Evolutionary conservation across 2,888 invertebrate species (phyloP).

Genomic region (Flexamia atlantica): DNA sequence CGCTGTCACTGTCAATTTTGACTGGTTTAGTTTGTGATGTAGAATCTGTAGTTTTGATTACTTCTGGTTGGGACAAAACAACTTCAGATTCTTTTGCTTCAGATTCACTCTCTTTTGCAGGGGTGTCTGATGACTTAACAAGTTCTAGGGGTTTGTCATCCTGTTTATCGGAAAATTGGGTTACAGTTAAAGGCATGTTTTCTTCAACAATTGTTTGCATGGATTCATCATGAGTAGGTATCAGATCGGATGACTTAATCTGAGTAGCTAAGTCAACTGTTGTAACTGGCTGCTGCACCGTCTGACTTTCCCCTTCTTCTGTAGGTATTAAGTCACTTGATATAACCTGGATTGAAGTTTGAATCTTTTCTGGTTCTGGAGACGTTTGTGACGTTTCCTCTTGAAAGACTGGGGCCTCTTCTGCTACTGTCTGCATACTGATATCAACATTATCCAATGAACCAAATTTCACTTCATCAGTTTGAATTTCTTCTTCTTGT

Average conservation of each 20-base stretch:
- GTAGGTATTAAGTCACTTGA: slow-evolving; percentile 44
- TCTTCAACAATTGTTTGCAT: slow-evolving; percentile 71
- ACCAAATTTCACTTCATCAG: slow-evolving; percentile 54
- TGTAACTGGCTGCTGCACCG: not conserved
- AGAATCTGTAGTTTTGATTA: slow-evolving; percentile 38
- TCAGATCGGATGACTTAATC: slow-evolving; percentile 71
- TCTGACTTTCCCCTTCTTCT: slow-evolving; percentile 58
- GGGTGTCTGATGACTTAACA: not conserved
- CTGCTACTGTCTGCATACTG: slow-evolving; percentile 58
- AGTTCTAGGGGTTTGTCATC: slow-evolving; percentile 42
- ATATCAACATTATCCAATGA: slow-evolving; percentile 60
- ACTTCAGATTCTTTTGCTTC: slow-evolving; percentile 14
- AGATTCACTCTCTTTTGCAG: not conserved
- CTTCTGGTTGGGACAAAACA: slow-evolving; percentile 5
- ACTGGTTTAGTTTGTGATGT: slow-evolving; percentile 81
- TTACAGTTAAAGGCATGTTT: not conserved
- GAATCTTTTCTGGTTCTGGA: slow-evolving; percentile 62
- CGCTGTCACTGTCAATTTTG: slow-evolving; percentile 76
- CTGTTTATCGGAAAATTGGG: slow-evolving; percentile 40
- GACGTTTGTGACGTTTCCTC: slow-evolving; percentile 62
- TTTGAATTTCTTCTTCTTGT: slow-evolving; percentile 61
- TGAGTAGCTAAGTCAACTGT: slow-evolving; percentile 62
- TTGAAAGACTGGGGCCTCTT: slow-evolving; percentile 38
- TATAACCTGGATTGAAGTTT: slow-evolving; percentile 52
- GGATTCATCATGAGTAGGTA: slow-evolving; percentile 71